Conservation (phyloP, 2,888 invertebrate species). For the Pegoplata infirma region DNA sequence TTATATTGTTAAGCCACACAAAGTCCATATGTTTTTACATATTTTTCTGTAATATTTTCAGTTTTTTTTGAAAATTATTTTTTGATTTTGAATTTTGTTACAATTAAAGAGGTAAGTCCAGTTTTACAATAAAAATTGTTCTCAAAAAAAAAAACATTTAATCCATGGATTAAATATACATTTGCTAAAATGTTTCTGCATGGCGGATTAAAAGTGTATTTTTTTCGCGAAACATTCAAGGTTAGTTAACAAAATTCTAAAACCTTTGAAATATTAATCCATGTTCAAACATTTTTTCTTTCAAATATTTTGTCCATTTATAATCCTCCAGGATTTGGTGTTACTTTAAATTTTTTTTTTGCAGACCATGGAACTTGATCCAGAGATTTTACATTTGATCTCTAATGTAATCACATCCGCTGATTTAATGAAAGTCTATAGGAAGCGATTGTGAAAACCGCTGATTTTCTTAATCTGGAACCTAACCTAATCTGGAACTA, state of each 20-base stretch:
- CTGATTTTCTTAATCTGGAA: too few relatives aligned
- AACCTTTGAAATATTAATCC: background rate
- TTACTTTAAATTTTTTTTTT: background rate
- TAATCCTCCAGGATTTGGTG: background rate
- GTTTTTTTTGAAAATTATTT: background rate
- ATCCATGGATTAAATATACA: slow-evolving; percentile 33
- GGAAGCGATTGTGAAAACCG: background rate
- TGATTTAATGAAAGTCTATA: slow-evolving; percentile 1
- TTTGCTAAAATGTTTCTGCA: slow-evolving; percentile 4
- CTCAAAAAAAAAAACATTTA: slow-evolving; percentile 40
- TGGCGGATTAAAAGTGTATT: slow-evolving; percentile 36
- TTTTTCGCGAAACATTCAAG: background rate
- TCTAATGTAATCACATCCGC: background rate
- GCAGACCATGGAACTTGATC: background rate
- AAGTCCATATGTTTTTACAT: slow-evolving; percentile 35
- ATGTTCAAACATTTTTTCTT: slow-evolving; percentile 2
- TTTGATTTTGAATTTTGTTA: slow-evolving; percentile 7
- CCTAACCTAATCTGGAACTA: too few relatives aligned
- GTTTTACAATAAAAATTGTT: background rate
- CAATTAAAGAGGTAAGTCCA: slow-evolving; percentile 53
- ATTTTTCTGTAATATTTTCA: slow-evolving; percentile 8
- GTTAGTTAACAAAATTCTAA: background rate
- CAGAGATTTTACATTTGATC: background rate
- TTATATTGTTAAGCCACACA: slow-evolving; percentile 20
- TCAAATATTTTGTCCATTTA: background rate